Conservation (phyloP, 2,113 vertebrate genomes). For the Willisornis vidua region DNA sequence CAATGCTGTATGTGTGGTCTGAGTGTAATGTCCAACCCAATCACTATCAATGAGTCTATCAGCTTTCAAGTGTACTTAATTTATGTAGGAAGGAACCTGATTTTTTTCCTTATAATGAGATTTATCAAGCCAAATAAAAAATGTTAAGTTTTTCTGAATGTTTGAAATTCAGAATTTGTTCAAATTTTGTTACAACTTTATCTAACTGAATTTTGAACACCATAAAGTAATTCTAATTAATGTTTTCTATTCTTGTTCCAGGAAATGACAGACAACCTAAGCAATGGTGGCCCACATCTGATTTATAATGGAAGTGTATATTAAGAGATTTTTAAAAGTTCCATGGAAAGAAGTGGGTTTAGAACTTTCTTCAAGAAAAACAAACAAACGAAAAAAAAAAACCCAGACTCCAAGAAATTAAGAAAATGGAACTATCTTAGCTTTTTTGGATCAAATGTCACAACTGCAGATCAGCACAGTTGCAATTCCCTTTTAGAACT, state of each 20-base stretch:
- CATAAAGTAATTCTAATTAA: conserved; percentile 24
- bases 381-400: neutral
- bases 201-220: neutral
- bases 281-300: conserved; percentile 91
- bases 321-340: conserved; percentile 56
- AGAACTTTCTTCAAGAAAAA: conserved; percentile 60
- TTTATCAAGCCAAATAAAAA: neutral
- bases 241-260: conserved; percentile 75
- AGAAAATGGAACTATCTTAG: conserved; percentile 37
- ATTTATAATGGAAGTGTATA: conserved; percentile 88
- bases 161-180: neutral
- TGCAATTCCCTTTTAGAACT: conserved; percentile 40
- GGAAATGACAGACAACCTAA: conserved; percentile 93
- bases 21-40: neutral
- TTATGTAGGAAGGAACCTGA: neutral
- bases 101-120: neutral
- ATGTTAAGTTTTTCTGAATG: neutral
- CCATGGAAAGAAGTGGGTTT: conserved; percentile 28
- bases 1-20: neutral
- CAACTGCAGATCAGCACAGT: conserved; percentile 43
- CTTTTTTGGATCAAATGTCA: conserved; percentile 45
- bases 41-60: neutral
- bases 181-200: neutral
- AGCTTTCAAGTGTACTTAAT: conserved; percentile 23
- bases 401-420: conserved; percentile 21